Evolutionary conservation across 1,140 invertebrate genomes (phyloP).

Genomic region (Temnothorax curvispinosus): DNA sequence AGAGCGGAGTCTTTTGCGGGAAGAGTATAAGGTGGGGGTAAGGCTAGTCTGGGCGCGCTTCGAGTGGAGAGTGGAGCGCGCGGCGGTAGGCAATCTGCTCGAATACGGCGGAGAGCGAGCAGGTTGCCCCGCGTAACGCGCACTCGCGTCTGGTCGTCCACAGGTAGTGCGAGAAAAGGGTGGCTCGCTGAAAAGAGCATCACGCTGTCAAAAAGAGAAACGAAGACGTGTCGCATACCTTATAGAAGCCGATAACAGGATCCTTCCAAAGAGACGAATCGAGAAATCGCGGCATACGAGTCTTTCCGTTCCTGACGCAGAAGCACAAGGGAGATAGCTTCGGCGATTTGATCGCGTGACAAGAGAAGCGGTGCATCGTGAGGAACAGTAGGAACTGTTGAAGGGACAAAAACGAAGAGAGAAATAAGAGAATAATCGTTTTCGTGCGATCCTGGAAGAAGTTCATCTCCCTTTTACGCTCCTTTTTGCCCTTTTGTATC

Average conservation of each 20-base stretch:
- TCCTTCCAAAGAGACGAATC: background rate
- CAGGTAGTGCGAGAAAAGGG: slow-evolving; percentile 11
- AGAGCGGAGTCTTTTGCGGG: slow-evolving; percentile 38
- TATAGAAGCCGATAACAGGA: background rate
- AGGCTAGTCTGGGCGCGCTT: slow-evolving; percentile 85
- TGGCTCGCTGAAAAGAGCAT: background rate
- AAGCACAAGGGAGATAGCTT: background rate
- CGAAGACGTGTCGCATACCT: background rate
- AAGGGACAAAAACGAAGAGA: background rate
- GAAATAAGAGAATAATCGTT: background rate
- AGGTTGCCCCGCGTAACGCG: slow-evolving; percentile 70
- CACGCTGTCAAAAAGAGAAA: background rate
- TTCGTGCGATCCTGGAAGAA: slow-evolving; percentile 3
- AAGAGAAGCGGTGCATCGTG: background rate
- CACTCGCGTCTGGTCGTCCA: background rate
- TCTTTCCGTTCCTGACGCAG: background rate
- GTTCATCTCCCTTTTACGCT: background rate
- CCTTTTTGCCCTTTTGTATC: background rate
- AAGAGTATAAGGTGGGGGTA: slow-evolving; percentile 78
- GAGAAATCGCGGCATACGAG: background rate
- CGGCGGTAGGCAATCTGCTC: slow-evolving; percentile 85
- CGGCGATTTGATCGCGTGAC: slow-evolving; percentile 34
- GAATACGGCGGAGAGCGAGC: slow-evolving; percentile 85
- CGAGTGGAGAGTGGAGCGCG: slow-evolving; percentile 81
- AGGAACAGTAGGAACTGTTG: background rate